These are phyloP conservation scores for Fragariocoptes setiger DNA, from an alignment of 1,140 invertebrate species.

Conservation along the genomic window DNA sequence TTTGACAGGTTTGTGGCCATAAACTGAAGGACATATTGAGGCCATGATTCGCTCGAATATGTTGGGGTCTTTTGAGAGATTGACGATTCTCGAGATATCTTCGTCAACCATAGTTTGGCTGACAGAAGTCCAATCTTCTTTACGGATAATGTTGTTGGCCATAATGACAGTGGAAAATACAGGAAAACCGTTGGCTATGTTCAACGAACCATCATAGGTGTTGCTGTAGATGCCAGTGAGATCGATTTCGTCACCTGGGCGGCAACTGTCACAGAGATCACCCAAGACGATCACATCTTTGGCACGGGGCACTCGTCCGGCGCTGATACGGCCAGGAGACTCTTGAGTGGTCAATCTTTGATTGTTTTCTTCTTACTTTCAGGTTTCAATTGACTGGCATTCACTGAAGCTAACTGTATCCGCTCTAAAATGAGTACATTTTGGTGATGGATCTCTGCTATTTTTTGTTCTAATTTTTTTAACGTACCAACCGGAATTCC, in stretches of 20 bases:
- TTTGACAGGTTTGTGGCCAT: slow-evolving; percentile 90
- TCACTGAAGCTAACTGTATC: no score
- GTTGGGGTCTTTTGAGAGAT: slow-evolving; percentile 62
- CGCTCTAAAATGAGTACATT: no score
- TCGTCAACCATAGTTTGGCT: slow-evolving; percentile 62
- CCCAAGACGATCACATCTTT: slow-evolving; percentile 84
- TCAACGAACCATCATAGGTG: slow-evolving; percentile 86
- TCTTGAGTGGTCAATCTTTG: slow-evolving; percentile 94
- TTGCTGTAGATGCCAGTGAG: slow-evolving; percentile 75
- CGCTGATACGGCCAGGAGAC: slow-evolving; percentile 54
- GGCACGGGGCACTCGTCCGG: slow-evolving; percentile 80
- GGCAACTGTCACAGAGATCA: slow-evolving; percentile 80
- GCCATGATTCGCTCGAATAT: slow-evolving; percentile 66
- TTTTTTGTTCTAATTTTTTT: no score
- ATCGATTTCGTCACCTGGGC: slow-evolving; percentile 85
- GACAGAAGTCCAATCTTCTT: slow-evolving; percentile 55
- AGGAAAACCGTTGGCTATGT: slow-evolving; percentile 64
- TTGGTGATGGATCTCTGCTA: no score
- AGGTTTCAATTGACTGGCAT: no score
- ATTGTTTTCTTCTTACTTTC: no score
- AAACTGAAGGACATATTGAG: slow-evolving; percentile 90
- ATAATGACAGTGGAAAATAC: slow-evolving; percentile 92
- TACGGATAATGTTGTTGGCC: slow-evolving; percentile 76
- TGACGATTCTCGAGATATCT: slow-evolving; percentile 55
- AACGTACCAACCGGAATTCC: no score